phyloP scores from a whole-genome alignment of 1,140 invertebrate species.

The Calosoma granatense region DNA sequence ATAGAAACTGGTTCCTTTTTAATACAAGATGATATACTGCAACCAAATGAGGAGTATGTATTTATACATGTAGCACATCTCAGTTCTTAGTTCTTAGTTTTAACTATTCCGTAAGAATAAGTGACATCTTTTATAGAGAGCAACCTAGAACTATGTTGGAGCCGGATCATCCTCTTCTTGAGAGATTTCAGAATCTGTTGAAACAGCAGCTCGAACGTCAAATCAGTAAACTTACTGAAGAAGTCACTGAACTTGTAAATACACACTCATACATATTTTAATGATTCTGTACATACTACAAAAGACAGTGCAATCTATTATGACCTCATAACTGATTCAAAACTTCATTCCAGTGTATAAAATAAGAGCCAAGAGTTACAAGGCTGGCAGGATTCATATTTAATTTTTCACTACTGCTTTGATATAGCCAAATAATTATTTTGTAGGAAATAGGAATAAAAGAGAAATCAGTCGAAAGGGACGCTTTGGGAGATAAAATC shows the following conservation, averaged over 20 bases:
- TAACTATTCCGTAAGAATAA: no score
- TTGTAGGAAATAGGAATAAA: slow-evolving; percentile 24
- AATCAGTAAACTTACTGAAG: slow-evolving; percentile 42
- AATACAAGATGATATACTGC: no score
- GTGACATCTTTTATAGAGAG: neutral
- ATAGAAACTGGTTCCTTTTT: no score
- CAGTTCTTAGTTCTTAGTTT: no score
- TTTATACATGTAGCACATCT: no score
- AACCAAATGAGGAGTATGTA: no score
- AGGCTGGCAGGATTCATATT: no score
- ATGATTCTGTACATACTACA: neutral
- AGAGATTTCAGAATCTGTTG: slow-evolving; percentile 50
- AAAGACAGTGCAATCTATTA: neutral
- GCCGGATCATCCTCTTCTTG: slow-evolving; percentile 53
- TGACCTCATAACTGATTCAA: neutral
- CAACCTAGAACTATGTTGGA: slow-evolving; percentile 33
- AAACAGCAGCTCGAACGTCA: slow-evolving; percentile 44
- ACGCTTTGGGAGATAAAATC: slow-evolving; percentile 24
- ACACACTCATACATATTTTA: neutral
- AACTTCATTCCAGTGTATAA: no score
- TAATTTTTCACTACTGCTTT: no score
- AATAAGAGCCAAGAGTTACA: no score
- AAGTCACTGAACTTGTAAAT: slow-evolving; percentile 46
- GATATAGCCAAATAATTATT: no score
- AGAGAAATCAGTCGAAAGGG: slow-evolving; percentile 21